Evolutionary conservation across 2,888 invertebrate genomes (phyloP).

Genomic region (Achlya flavicornis): DNA sequence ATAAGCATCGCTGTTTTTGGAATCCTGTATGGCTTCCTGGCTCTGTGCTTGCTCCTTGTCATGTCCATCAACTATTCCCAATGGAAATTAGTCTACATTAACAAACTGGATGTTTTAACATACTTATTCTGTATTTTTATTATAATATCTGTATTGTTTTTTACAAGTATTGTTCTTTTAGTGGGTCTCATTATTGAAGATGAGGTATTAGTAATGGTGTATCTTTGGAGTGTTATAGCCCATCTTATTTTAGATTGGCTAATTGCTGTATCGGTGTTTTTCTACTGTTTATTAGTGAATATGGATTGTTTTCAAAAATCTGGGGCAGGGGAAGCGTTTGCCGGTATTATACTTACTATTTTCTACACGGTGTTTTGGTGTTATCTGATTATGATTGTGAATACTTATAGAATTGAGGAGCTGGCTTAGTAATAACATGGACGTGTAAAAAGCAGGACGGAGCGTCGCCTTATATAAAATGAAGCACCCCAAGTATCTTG

Average conservation of each 20-base stretch:
- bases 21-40: constrained; percentile 41
- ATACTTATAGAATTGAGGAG: constrained; percentile 40
- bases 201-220: constrained; percentile 32
- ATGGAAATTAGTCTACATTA: constrained; percentile 39
- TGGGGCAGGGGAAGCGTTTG: constrained; percentile 31
- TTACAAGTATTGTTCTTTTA: constrained; percentile 39
- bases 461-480: too few relatives aligned
- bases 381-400: constrained; percentile 39
- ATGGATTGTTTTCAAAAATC: constrained; percentile 37
- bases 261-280: constrained; percentile 25
- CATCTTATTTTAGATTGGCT: constrained; percentile 42
- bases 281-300: constrained; percentile 39
- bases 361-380: constrained; percentile 40
- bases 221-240: constrained; percentile 37
- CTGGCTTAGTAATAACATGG: too few relatives aligned
- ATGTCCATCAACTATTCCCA: constrained; percentile 34
- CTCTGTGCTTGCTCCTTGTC: constrained; percentile 35
- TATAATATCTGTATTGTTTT: constrained; percentile 30
- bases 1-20: constrained; percentile 36
- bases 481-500: too few relatives aligned
- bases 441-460: too few relatives aligned
- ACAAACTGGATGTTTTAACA: constrained; percentile 39
- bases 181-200: constrained; percentile 31
- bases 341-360: constrained; percentile 25
- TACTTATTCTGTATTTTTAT: constrained; percentile 34